Percentiles rank a stretch among this genome's conserved stretches.
phyloP scores from a whole-genome alignment of 2,113 vertebrate species.

The Osmerus eperlanus region DNA sequence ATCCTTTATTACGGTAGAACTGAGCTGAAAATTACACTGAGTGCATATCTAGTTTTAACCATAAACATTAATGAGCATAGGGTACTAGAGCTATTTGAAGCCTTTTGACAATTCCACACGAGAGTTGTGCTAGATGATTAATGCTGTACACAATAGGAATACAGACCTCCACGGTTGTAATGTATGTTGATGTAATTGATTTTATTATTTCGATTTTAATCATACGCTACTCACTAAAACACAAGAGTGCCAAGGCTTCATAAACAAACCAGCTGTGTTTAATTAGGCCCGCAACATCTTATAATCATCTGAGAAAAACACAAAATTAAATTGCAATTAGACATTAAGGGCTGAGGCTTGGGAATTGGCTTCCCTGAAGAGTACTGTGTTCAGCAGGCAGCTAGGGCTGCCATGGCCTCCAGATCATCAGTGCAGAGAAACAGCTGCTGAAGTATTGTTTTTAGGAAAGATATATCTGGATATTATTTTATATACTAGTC shows the following conservation, averaged over 20 bases:
- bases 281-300: slow-evolving; percentile 60
- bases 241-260: slow-evolving; percentile 42
- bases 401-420: slow-evolving; percentile 24
- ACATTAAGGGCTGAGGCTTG: slow-evolving; percentile 43
- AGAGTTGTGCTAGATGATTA: too few species aligned
- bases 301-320: slow-evolving; percentile 55
- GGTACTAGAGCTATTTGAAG: too few species aligned
- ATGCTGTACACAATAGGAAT: too few species aligned
- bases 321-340: slow-evolving; percentile 69
- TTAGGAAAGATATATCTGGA: slow-evolving; percentile 6
- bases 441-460: slow-evolving; percentile 11
- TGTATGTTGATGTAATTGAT: background rate
- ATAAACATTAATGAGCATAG: too few species aligned
- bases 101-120: too few species aligned
- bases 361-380: slow-evolving; percentile 62
- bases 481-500: slow-evolving; percentile 4
- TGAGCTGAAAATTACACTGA: slow-evolving; percentile 18
- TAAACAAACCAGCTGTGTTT: slow-evolving; percentile 59
- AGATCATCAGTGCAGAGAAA: slow-evolving; percentile 44
- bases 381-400: slow-evolving; percentile 45
- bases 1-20: background rate
- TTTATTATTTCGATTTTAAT: background rate
- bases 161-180: too few species aligned
- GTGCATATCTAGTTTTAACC: background rate
- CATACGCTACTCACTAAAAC: slow-evolving; percentile 9